These are phyloP conservation scores for Corvus moneduloides DNA, from an alignment of 2,113 vertebrate species.

Conservation along the genomic window DNA sequence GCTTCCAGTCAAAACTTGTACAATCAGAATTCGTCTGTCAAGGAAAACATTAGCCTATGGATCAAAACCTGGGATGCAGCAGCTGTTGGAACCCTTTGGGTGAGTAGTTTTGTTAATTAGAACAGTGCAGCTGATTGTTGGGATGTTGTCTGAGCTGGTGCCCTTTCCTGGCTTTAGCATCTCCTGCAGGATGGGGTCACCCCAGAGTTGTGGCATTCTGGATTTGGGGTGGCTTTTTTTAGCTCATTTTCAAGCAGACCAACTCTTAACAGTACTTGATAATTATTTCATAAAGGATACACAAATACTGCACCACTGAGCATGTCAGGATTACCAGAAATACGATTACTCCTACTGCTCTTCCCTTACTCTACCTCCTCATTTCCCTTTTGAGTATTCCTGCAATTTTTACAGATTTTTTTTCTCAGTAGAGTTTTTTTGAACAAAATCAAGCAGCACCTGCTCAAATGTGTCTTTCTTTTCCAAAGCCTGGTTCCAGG, in stretches of 20 bases:
- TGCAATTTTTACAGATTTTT: neutral
- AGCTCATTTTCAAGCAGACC: neutral
- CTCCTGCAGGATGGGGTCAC: neutral
- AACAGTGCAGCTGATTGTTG: neutral
- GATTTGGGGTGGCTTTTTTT: rapidly evolving
- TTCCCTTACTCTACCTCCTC: rapidly evolving
- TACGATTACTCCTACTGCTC: neutral
- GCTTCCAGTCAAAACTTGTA: neutral
- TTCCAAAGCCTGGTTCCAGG: neutral
- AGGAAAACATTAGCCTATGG: rapidly evolving
- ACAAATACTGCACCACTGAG: neutral
- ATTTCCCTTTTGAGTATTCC: neutral
- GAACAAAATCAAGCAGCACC: neutral
- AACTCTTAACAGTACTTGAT: neutral
- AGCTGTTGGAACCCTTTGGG: neutral
- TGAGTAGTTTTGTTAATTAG: neutral
- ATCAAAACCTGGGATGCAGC: neutral
- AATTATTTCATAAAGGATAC: neutral
- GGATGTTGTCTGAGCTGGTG: neutral
- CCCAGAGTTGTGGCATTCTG: rapidly evolving
- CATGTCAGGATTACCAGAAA: neutral
- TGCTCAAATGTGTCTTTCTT: neutral
- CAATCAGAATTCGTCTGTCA: neutral
- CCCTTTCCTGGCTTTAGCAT: neutral
- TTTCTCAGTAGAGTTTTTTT: neutral